Conservation (phyloP, 2,888 invertebrate species). For the Nephrotoma guestfalica region DNA sequence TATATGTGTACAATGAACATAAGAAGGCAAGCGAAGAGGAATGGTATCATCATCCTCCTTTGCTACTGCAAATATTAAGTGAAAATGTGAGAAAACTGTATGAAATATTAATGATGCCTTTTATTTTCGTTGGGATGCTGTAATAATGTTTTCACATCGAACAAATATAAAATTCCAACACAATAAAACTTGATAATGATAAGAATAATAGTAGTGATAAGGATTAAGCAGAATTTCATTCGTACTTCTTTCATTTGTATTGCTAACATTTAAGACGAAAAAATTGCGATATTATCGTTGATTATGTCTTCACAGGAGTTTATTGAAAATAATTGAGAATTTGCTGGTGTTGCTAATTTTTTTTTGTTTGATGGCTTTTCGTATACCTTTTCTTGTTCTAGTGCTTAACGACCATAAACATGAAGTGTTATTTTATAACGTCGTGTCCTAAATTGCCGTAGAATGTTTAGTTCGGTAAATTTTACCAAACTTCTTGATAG, state of each 20-base stretch:
- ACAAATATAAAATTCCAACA: neutral
- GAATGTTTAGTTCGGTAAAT: too few relatives aligned
- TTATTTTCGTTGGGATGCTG: neutral
- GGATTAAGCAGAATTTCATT: neutral
- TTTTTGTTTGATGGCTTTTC: neutral
- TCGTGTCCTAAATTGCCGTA: too few relatives aligned
- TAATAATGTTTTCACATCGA: neutral
- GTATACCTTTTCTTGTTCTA: neutral
- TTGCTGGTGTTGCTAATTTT: neutral
- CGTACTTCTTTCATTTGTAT: neutral
- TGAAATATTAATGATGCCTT: neutral
- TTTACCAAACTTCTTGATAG: too few relatives aligned
- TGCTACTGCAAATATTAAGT: neutral
- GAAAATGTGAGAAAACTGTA: neutral
- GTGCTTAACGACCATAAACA: too few relatives aligned
- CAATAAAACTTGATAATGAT: neutral
- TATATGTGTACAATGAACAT: neutral
- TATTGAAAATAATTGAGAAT: neutral
- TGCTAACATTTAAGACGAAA: neutral
- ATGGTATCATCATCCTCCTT: neutral
- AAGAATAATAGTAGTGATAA: neutral
- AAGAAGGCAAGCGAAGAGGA: neutral
- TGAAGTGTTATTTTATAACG: too few relatives aligned
- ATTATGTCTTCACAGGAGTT: neutral
- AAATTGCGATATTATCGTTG: neutral